Base-by-base conservation (phyloP, 2,888 invertebrate species). In the Ichneumon xanthorius region DNA sequence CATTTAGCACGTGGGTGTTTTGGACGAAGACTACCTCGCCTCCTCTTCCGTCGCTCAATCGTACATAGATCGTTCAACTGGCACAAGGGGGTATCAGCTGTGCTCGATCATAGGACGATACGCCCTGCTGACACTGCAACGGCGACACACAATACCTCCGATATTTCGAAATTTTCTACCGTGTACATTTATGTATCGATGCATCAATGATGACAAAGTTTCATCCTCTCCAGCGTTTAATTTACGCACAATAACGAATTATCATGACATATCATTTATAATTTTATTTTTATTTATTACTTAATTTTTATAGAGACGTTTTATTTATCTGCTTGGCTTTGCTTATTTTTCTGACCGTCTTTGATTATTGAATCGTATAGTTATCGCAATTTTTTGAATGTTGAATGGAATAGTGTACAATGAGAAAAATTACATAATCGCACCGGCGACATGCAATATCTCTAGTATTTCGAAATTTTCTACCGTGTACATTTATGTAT, bases 1-100 rank as follows among this genome's bases (percentile, higher is more conserved):
- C 79, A 79, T 79, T 83, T 83, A 68, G 50, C 79, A 79, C 73
- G 83, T 83, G 83, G 83, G 83, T 83, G 83, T 79, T 70, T 79
- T 48, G 58, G 33, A n/a, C 58, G 45, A 79, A n/a, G 67, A 83
- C 61, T 72, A 70, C 33, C 50, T 55, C 68, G 83, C 61, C 72
- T 50, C 53, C 33, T 83, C 72, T 22, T 50, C 71, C 40, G 73
- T 79, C 50, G 61, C 79, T 78, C 71, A 33, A 63, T 63, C 7
- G 16, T 63, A 16, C 16, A 63, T 33, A 30, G n/a, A 63, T 63
- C 5, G 14, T n/a, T 63, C 4, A 16, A 63, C 63, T 4, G 33
- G 0, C n/a, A 30, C 7, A n/a, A 26, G 33, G 33, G 33, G 30
- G 63, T 16, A 63, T 30, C 63, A 16, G 16, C n/a, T 7, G 63